Evolutionary conservation across 2,888 invertebrate genomes (phyloP).

Genomic region (Papilio elwesi): DNA sequence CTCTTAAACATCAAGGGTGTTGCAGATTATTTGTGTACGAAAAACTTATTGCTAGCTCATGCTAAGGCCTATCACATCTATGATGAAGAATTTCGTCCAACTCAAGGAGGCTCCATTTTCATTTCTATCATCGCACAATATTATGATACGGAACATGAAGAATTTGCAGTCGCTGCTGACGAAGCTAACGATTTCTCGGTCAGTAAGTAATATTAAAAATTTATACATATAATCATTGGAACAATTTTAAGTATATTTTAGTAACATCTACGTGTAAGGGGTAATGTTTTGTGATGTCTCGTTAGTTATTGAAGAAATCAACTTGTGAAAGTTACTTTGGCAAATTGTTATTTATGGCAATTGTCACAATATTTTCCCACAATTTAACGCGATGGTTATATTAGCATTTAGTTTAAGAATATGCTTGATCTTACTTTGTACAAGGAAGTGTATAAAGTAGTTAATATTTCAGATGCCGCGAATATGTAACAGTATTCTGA

Average conservation of each 20-base stretch:
- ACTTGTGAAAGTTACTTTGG: no score
- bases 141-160: conserved; percentile 71
- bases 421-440: no score
- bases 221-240: neutral
- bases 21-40: conserved; percentile 73
- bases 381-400: neutral
- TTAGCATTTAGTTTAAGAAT: no score
- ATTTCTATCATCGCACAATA: conserved; percentile 82
- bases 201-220: neutral
- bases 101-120: conserved; percentile 61
- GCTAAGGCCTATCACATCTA: conserved; percentile 66
- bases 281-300: no score
- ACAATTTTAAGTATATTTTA: no score
- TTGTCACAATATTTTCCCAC: neutral
- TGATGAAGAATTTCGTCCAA: conserved; percentile 54
- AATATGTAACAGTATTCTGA: no score
- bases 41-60: conserved; percentile 65
- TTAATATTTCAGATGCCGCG: no score
- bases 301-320: no score
- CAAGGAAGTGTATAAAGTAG: no score
- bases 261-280: no score
- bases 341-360: no score
- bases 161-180: conserved; percentile 70
- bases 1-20: conserved; percentile 62
- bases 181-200: conserved; percentile 75